Conservation (phyloP, 1,140 invertebrate species). For the Platyscapa corneri region DNA sequence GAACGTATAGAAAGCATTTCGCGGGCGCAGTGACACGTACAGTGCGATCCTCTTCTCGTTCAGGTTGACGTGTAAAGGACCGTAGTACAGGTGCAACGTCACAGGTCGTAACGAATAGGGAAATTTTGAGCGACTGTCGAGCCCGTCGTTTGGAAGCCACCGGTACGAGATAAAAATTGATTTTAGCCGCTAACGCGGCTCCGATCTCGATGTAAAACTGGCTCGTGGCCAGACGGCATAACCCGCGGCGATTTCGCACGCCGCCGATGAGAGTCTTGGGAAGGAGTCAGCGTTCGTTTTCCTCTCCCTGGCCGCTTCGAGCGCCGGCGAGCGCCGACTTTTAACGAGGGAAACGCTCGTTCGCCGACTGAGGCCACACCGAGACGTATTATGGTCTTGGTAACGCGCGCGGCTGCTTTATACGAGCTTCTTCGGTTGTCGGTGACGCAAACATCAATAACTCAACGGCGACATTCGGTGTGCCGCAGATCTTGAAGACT, state of each 20-base stretch:
- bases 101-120: no score
- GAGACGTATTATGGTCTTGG: not conserved
- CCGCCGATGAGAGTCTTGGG: constrained; percentile 19
- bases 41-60: no score
- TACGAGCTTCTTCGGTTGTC: not conserved
- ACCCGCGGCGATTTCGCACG: constrained; percentile 26
- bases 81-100: no score
- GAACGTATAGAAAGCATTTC: no score
- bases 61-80: not conserved
- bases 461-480: not conserved
- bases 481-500: not conserved
- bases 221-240: constrained; percentile 2
- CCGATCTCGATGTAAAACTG: not conserved
- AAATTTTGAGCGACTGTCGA: no score
- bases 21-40: no score
- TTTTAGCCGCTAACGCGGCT: not conserved
- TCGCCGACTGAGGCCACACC: not conserved
- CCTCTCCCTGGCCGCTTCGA: no score
- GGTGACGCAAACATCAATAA: not conserved
- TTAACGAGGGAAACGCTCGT: constrained; percentile 21
- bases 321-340: not conserved
- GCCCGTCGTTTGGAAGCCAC: no score
- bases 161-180: no score
- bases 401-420: not conserved
- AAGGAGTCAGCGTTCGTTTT: not conserved